phyloP scores from a whole-genome alignment of 2,888 invertebrate species.

The Stenoptilia bipunctidactyla region DNA sequence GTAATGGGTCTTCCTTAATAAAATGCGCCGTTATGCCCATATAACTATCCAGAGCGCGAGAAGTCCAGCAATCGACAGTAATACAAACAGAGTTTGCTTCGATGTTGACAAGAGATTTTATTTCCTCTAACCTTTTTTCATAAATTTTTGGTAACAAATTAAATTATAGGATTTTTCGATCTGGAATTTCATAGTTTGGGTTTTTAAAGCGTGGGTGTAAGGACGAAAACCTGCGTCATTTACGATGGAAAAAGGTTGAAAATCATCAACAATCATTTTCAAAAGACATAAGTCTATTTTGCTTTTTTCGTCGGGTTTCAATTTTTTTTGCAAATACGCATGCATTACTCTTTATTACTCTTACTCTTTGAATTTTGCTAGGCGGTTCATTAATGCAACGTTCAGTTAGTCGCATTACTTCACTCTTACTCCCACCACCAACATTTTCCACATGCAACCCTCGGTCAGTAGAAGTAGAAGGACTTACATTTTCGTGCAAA shows the following conservation, averaged over 20 bases:
- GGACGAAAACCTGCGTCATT: conserved; percentile 10
- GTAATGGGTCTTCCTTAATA: background rate
- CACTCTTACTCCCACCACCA: too few species aligned
- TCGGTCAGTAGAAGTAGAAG: too few species aligned
- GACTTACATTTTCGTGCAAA: too few species aligned
- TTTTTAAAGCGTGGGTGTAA: conserved; percentile 5
- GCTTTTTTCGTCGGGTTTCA: too few species aligned
- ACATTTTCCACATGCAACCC: too few species aligned
- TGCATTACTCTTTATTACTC: too few species aligned
- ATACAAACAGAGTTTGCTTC: conserved; percentile 9
- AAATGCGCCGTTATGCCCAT: conserved; percentile 12
- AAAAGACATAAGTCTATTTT: too few species aligned
- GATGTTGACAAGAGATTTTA: conserved; percentile 1
- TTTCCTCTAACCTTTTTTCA: background rate
- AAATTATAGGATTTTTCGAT: conserved; percentile 9
- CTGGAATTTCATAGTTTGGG: conserved; percentile 8
- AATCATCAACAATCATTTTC: too few species aligned
- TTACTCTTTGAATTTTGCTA: too few species aligned
- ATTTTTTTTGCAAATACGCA: too few species aligned
- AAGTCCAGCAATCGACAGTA: conserved; percentile 15
- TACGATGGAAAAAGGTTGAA: conserved; percentile 3
- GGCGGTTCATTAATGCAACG: too few species aligned
- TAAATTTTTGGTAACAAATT: conserved; percentile 3
- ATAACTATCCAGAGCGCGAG: conserved; percentile 8
- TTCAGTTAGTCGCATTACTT: too few species aligned